Evolutionary conservation across 2,113 vertebrate genomes (phyloP).

Genomic region (Excalfactoria chinensis): DNA sequence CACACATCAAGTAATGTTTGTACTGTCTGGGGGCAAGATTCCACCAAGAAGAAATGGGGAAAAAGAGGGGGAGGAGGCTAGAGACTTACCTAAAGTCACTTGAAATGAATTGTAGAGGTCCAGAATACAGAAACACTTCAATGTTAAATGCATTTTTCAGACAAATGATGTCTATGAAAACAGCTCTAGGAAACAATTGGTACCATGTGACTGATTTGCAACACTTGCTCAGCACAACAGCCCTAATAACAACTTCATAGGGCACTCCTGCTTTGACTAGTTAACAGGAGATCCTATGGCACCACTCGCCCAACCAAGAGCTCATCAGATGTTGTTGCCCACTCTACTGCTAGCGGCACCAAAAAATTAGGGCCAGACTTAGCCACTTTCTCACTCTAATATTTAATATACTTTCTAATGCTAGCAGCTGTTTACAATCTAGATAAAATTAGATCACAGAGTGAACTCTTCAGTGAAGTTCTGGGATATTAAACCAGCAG

Average conservation of each 20-base stretch:
- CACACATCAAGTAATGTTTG: background rate
- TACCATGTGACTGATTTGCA: background rate
- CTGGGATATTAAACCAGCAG: slow-evolving; percentile 18
- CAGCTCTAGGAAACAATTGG: background rate
- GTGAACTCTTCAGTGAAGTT: slow-evolving; percentile 39
- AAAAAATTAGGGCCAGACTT: background rate
- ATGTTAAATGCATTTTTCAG: background rate
- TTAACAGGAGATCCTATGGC: background rate
- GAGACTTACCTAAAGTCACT: background rate
- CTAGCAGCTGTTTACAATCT: slow-evolving; percentile 43
- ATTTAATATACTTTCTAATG: slow-evolving; percentile 15
- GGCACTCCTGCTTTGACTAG: background rate
- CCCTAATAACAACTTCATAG: background rate
- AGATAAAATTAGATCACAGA: slow-evolving; percentile 36
- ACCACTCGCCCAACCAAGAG: background rate
- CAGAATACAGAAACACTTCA: background rate
- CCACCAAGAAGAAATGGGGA: background rate
- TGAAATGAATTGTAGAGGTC: background rate
- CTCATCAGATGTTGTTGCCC: background rate
- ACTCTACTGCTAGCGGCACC: background rate
- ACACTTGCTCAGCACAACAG: background rate
- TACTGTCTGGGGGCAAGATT: background rate
- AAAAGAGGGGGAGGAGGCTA: background rate
- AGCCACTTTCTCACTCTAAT: background rate
- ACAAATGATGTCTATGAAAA: background rate